Base-by-base conservation (phyloP, 1,140 invertebrate genomes). In the Neodiprion virginianus region DNA sequence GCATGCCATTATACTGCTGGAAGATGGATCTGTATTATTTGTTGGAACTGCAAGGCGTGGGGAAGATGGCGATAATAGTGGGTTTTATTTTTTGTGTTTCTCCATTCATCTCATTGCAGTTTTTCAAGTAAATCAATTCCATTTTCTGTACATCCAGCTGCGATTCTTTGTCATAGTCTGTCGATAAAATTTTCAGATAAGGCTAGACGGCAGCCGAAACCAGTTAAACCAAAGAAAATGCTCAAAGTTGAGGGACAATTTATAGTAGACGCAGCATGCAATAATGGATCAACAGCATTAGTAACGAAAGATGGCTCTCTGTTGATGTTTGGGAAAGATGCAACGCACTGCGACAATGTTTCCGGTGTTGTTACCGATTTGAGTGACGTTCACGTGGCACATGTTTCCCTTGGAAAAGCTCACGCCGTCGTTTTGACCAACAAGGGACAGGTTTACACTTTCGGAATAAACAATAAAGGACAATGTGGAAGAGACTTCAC, bases 391-490 rank as follows among this genome's bases (percentile, higher is more conserved):
- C 92, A 92, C 76, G 90, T 98, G n/a, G 92, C 93, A 11, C 91
- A 95, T 88, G 94, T 99, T 10, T 94, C 96, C 0, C 89, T 99
- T 69, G 98, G 98, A 11, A 99, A 99, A 90, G 98, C 98, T 10
- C 98, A 99, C 85, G 95, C 95, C 69, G 94, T 97, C 1, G 95
- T 93, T 0, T 88, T 99, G 8, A 97, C 94, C 28, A 94, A 92
- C 78, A 95, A 96, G 84, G 98, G 98, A 0, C 93, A 95, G 78
- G 92, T 99, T 1, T 99, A 95, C 85, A 98, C 97, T 1, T 99
- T 98, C 89, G 98, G 98, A 1, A 95, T 99, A 72, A 99, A 99
- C 86, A 99, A 99, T 84, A 97, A 98, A 84, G 97, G 97, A 10
- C 98, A 99, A 83, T 99, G 98, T 90, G 98, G 98, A 48, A 88